Percentiles rank a stretch among this genome's conserved stretches.
Conservation (phyloP, 2,797 vertebrate species). For the Poecilia velifera region DNA sequence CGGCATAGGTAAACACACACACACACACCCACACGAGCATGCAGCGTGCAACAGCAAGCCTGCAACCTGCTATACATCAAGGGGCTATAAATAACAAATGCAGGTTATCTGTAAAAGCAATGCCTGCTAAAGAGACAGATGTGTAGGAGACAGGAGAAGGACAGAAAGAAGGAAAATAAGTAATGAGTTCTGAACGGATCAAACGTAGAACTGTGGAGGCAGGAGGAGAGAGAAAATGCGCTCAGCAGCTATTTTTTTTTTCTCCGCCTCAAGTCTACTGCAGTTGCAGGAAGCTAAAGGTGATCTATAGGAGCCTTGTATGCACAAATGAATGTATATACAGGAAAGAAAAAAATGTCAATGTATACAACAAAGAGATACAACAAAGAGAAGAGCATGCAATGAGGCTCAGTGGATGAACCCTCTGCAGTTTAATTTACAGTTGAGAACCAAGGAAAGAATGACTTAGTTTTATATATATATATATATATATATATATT, state of each 20-base stretch:
- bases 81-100: constrained; percentile 65
- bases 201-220: constrained; percentile 42
- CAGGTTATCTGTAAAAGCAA: constrained; percentile 47
- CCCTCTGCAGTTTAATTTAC: constrained; percentile 9
- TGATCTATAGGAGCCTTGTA: constrained; percentile 41
- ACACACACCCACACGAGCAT: constrained; percentile 31
- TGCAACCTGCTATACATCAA: constrained; percentile 61
- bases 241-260: constrained; percentile 27
- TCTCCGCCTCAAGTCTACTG: not conserved
- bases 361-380: constrained; percentile 6
- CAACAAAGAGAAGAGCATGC: constrained; percentile 12
- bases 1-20: constrained; percentile 65
- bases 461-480: not conserved
- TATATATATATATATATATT: not conserved
- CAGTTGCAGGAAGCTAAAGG: constrained; percentile 41
- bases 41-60: constrained; percentile 51
- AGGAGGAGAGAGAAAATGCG: constrained; percentile 38
- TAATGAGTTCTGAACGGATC: constrained; percentile 42
- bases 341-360: constrained; percentile 3
- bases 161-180: constrained; percentile 20
- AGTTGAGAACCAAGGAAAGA: not conserved
- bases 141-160: constrained; percentile 56
- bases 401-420: constrained; percentile 27
- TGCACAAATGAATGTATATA: constrained; percentile 26
- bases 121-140: constrained; percentile 35